phyloP scores from a whole-genome alignment of 1,140 invertebrate genomes.

The Babylonia areolata region DNA sequence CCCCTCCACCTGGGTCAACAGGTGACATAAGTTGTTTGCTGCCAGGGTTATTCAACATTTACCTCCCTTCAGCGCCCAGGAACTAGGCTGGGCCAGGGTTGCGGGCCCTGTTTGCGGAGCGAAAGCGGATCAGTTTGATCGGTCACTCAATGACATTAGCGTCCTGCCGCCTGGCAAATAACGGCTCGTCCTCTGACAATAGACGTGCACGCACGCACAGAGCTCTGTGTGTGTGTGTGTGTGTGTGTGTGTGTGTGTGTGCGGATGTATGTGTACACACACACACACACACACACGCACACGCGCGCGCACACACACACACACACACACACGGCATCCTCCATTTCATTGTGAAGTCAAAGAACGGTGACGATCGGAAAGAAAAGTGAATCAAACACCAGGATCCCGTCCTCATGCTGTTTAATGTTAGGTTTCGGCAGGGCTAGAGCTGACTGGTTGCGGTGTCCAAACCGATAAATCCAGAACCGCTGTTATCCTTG shows the following conservation, averaged over 20 bases:
- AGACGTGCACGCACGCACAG: background rate
- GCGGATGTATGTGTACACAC: background rate
- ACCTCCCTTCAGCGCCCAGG: conserved; percentile 5
- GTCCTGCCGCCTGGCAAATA: background rate
- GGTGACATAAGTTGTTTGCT: conserved; percentile 24
- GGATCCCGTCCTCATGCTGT: too few species aligned
- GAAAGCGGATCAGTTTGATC: conserved; percentile 20
- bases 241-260: too few species aligned
- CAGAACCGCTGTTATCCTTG: too few species aligned
- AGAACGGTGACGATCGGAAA: too few species aligned
- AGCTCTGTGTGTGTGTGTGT: too few species aligned
- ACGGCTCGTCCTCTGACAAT: background rate
- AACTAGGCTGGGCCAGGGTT: background rate
- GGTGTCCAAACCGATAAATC: too few species aligned
- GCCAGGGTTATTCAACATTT: conserved; percentile 23
- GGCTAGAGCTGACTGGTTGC: too few species aligned
- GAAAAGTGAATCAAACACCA: too few species aligned
- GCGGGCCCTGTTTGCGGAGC: background rate
- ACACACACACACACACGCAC: background rate
- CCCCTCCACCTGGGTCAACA: conserved; percentile 28
- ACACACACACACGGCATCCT: background rate
- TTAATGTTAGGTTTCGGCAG: too few species aligned
- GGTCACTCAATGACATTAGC: conserved; percentile 21
- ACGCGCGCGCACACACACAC: background rate
- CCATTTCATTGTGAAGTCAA: too few species aligned